Conservation (phyloP, 2,797 vertebrate species). For the Echeneis naucrates region DNA sequence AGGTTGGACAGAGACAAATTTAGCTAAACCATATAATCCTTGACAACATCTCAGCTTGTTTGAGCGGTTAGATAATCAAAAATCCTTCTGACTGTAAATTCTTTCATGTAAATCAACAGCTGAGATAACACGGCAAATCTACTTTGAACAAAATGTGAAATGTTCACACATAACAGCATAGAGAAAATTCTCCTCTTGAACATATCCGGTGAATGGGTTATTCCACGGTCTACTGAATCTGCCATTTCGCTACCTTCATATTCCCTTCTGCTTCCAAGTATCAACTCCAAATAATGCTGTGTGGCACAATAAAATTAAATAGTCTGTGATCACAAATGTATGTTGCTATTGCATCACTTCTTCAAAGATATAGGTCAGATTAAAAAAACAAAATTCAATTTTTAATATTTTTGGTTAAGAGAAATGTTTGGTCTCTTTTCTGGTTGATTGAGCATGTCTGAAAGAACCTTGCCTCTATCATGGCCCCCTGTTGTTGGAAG, state of each 20-base stretch:
- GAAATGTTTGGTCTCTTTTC: background rate
- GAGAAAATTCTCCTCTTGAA: background rate
- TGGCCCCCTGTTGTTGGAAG: background rate
- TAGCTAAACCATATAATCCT: background rate
- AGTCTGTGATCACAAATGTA: background rate
- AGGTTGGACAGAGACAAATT: background rate
- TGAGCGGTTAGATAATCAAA: background rate
- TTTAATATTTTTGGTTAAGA: too few relatives aligned
- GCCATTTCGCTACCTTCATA: background rate
- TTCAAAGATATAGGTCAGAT: background rate
- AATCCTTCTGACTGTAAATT: background rate
- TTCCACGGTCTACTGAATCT: background rate
- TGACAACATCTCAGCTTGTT: background rate
- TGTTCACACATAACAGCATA: background rate
- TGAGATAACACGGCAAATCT: background rate
- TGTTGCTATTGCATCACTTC: background rate
- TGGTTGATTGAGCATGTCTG: background rate
- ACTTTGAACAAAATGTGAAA: background rate
- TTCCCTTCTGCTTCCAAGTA: background rate
- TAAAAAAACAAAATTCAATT: background rate
- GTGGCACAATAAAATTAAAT: background rate
- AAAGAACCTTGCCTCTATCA: background rate
- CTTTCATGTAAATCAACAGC: background rate
- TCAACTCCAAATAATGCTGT: background rate
- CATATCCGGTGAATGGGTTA: background rate